Evolutionary conservation across 1,140 invertebrate genomes (phyloP).

Genomic region (Phortica variegata): DNA sequence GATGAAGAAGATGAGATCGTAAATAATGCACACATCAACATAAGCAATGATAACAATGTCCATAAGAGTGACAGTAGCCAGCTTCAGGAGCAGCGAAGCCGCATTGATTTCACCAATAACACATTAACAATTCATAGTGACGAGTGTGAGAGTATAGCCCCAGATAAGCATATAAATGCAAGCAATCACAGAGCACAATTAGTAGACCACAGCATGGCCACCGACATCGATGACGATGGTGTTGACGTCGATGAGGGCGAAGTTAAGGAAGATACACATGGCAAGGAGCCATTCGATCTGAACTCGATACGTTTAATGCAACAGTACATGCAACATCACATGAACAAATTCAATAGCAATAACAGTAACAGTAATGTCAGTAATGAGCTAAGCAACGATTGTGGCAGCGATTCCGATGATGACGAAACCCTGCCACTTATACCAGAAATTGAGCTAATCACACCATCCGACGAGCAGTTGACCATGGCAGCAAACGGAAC

Average conservation of each 20-base stretch:
- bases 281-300: constrained; percentile 38
- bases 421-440: constrained; percentile 46
- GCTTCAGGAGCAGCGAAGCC: too few species aligned
- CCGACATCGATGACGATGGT: neutral
- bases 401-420: constrained; percentile 29
- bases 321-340: constrained; percentile 50
- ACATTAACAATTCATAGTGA: too few species aligned
- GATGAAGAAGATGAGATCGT: neutral
- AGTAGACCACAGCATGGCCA: too few species aligned
- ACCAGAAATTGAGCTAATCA: constrained; percentile 51
- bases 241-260: constrained; percentile 4
- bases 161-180: too few species aligned
- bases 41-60: too few species aligned
- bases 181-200: too few species aligned
- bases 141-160: too few species aligned
- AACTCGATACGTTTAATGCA: constrained; percentile 51
- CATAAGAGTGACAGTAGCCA: too few species aligned
- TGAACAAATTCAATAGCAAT: constrained; percentile 43
- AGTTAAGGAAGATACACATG: constrained; percentile 8
- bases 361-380: constrained; percentile 1
- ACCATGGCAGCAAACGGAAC: constrained; percentile 5
- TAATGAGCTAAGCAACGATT: constrained; percentile 5
- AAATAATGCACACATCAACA: neutral
- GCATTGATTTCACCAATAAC: too few species aligned
- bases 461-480: constrained; percentile 37